These are phyloP conservation scores for Steinernema carpocapsae DNA, from an alignment of 2,888 invertebrate species.

Conservation along the genomic window DNA sequence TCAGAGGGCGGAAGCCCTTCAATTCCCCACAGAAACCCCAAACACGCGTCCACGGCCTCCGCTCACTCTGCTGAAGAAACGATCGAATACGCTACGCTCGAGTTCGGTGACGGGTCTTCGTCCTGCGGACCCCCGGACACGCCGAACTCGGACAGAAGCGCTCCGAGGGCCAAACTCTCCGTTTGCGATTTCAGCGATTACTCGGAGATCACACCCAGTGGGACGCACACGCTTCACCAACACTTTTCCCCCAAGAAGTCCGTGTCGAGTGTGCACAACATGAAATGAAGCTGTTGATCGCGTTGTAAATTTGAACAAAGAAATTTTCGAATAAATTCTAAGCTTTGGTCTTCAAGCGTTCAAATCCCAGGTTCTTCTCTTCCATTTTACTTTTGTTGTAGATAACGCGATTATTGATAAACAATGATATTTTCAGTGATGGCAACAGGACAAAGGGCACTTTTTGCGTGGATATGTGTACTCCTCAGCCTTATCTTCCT, in stretches of 20 bases:
- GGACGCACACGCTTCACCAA: background rate
- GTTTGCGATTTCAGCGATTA: slow-evolving; percentile 12
- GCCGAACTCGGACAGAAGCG: slow-evolving; percentile 4
- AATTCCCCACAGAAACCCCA: background rate
- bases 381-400: background rate
- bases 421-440: background rate
- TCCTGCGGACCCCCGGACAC: slow-evolving; percentile 1
- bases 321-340: background rate
- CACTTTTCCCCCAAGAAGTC: slow-evolving; percentile 4
- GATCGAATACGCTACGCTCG: slow-evolving; percentile 6
- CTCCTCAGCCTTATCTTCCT: slow-evolving; percentile 37
- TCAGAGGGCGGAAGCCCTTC: slow-evolving; percentile 11
- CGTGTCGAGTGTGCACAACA: background rate
- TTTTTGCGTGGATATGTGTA: slow-evolving; percentile 38
- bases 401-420: background rate
- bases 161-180: background rate
- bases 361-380: background rate
- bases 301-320: slow-evolving; percentile 1
- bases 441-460: slow-evolving; percentile 38
- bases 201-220: background rate
- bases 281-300: background rate
- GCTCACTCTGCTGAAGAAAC: background rate
- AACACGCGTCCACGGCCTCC: background rate
- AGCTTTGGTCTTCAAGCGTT: background rate
- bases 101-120: background rate